Percentiles rank a stretch among this genome's conserved stretches.
Evolutionary conservation across 2,113 vertebrate genomes (phyloP).

Genomic region (Phrynocephalus versicolor): DNA sequence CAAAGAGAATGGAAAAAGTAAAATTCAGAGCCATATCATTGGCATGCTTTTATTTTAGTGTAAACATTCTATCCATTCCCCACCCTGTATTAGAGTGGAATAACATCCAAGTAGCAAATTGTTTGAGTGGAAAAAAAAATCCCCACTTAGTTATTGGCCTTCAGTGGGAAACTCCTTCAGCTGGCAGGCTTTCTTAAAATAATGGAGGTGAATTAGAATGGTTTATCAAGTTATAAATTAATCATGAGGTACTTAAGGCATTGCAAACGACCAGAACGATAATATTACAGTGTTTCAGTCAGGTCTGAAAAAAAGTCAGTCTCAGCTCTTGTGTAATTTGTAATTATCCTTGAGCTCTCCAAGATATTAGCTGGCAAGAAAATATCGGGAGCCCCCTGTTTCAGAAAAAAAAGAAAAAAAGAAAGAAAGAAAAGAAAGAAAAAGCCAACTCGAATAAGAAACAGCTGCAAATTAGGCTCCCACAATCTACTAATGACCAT

Average conservation of each 20-base stretch:
- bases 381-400: slow-evolving; percentile 31
- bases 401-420: slow-evolving; percentile 21
- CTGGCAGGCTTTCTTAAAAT: slow-evolving; percentile 36
- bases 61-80: neutral
- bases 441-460: slow-evolving; percentile 50
- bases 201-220: slow-evolving; percentile 57
- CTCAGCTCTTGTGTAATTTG: slow-evolving; percentile 62
- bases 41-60: neutral
- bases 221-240: slow-evolving; percentile 62
- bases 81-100: neutral
- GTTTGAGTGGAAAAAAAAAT: slow-evolving; percentile 12
- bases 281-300: slow-evolving; percentile 64
- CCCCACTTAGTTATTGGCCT: neutral
- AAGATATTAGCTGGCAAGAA: slow-evolving; percentile 39
- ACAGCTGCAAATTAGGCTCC: slow-evolving; percentile 46
- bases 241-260: slow-evolving; percentile 49
- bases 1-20: neutral
- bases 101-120: neutral
- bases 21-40: neutral
- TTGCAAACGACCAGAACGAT: slow-evolving; percentile 58
- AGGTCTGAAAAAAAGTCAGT: slow-evolving; percentile 45
- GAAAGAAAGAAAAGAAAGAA: too few species aligned
- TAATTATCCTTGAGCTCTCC: slow-evolving; percentile 52
- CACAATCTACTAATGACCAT: slow-evolving; percentile 52
- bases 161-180: neutral